phyloP scores from a whole-genome alignment of 2,888 invertebrate species.

The Drosophila kanekoi region DNA sequence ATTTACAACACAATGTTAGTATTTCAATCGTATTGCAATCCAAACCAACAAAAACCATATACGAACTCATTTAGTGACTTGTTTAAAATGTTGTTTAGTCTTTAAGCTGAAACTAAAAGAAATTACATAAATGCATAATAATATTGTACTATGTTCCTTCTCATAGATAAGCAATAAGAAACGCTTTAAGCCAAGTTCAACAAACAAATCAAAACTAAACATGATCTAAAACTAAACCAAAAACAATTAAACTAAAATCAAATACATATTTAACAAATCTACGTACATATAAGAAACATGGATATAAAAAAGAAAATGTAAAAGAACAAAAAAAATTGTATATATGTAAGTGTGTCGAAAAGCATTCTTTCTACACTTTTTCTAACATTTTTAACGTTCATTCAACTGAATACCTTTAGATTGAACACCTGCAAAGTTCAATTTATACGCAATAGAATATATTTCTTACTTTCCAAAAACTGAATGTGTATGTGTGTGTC shows the following conservation, averaged over 20 bases:
- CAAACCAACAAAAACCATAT: conserved; percentile 27
- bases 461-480: conserved; percentile 16
- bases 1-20: conserved; percentile 58
- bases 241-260: conserved; percentile 49
- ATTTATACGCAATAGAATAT: conserved; percentile 38
- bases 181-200: conserved; percentile 75
- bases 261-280: conserved; percentile 51
- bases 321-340: conserved; percentile 55
- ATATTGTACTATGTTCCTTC: conserved; percentile 79
- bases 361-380: conserved; percentile 71
- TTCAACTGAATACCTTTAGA: conserved; percentile 37
- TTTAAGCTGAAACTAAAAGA: conserved; percentile 64
- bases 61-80: conserved; percentile 66
- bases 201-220: conserved; percentile 70
- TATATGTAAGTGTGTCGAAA: conserved; percentile 54
- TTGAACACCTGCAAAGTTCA: conserved; percentile 39
- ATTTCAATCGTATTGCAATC: conserved; percentile 50
- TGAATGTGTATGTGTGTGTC: conserved; percentile 16
- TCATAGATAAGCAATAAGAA: conserved; percentile 81
- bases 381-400: conserved; percentile 62
- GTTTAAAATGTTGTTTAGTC: conserved; percentile 76
- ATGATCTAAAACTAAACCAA: conserved; percentile 54
- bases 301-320: conserved; percentile 29
- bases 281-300: conserved; percentile 26
- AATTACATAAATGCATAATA: conserved; percentile 44